Conservation (phyloP, 2,888 invertebrate genomes). For the Epiperipatus broadwayi region DNA sequence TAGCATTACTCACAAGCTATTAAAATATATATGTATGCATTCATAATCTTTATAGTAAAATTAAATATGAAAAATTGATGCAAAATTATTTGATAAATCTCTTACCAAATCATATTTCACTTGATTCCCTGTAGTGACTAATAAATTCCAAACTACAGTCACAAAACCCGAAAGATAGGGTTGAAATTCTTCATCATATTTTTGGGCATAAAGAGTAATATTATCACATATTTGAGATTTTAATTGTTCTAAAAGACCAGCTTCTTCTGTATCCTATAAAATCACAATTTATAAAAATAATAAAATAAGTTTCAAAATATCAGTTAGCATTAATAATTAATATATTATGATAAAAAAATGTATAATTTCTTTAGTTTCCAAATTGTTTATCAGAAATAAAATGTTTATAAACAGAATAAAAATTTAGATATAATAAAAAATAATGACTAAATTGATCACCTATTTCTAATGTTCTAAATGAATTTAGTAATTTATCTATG, state of each 20-base stretch:
- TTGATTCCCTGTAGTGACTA: constrained; percentile 62
- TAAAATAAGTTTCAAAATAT: too few species aligned
- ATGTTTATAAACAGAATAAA: constrained; percentile 7
- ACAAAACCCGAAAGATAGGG: constrained; percentile 76
- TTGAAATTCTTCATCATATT: constrained; percentile 92
- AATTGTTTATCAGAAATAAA: background rate
- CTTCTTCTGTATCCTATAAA: constrained; percentile 54
- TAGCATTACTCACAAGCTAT: constrained; percentile 81
- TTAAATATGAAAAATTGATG: constrained; percentile 16
- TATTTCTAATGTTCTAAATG: too few species aligned
- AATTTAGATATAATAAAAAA: too few species aligned
- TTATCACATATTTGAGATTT: constrained; percentile 93
- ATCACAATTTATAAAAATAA: too few species aligned
- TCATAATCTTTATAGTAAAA: constrained; percentile 18
- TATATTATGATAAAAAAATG: background rate
- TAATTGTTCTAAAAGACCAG: constrained; percentile 70
- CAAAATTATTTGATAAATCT: constrained; percentile 15
- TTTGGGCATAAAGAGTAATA: constrained; percentile 75
- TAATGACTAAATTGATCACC: too few species aligned
- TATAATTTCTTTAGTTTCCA: too few species aligned
- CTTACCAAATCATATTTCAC: constrained; percentile 74
- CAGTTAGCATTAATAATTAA: constrained; percentile 8
- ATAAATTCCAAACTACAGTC: constrained; percentile 74
- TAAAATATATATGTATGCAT: constrained; percentile 19
- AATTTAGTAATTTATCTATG: too few species aligned